Evolutionary conservation across 2,888 invertebrate genomes (phyloP).

Genomic region (Horisme vitalbata): DNA sequence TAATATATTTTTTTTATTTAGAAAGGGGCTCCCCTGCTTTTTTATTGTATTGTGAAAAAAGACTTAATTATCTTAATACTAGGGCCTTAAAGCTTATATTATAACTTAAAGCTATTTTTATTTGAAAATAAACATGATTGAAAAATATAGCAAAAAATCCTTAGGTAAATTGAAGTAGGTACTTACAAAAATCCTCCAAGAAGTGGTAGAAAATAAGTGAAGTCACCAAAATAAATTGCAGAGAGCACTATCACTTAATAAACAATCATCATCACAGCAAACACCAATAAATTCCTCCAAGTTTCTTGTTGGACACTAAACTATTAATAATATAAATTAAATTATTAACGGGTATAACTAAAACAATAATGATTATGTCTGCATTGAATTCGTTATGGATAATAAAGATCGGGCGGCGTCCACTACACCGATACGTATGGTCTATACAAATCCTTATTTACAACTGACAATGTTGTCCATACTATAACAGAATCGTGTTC

Average conservation of each 20-base stretch:
- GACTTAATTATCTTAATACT: too few species aligned
- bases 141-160: too few species aligned
- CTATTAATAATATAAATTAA: slow-evolving; percentile 39
- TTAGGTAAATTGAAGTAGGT: too few species aligned
- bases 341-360: slow-evolving; percentile 40
- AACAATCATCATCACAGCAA: slow-evolving; percentile 62
- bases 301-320: slow-evolving; percentile 68
- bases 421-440: slow-evolving; percentile 78
- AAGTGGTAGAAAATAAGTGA: slow-evolving; percentile 36
- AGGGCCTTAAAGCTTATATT: too few species aligned
- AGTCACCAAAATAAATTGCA: slow-evolving; percentile 57
- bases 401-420: slow-evolving; percentile 57
- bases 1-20: too few species aligned
- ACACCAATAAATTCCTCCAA: slow-evolving; percentile 60
- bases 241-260: slow-evolving; percentile 64
- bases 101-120: too few species aligned
- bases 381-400: slow-evolving; percentile 49
- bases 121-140: too few species aligned
- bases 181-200: slow-evolving; percentile 72
- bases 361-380: slow-evolving; percentile 47
- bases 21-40: too few species aligned
- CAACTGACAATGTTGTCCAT: slow-evolving; percentile 81
- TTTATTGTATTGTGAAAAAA: too few species aligned
- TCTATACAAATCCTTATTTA: slow-evolving; percentile 82
- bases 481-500: slow-evolving; percentile 69